Base-by-base conservation (phyloP, 2,113 vertebrate species). In the Hypomesus transpacificus region DNA sequence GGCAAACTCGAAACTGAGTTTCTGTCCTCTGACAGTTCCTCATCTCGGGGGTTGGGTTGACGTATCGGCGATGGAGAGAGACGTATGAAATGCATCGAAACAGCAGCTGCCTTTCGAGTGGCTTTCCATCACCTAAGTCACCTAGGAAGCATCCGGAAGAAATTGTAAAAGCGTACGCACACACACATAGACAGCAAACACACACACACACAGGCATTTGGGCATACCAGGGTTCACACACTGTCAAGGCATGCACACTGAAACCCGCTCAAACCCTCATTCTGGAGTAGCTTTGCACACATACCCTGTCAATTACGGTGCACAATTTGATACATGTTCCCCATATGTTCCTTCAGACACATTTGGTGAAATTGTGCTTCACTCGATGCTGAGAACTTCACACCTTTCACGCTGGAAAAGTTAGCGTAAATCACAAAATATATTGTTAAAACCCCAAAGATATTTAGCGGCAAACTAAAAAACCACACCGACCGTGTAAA, bases 271-370 rank as follows among this genome's bases (percentile, higher is more conserved):
- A 51, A n/a, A 67, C 22, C 22, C 46, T n/a, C 46, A 66, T 59
- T 59, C 57, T 59, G 57, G 7, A 24, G 20, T 22, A 59, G 11
- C 21, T 22, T 16, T 46, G 51, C n/a, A 16, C 39, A 66, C 14
- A 66, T 20, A 66, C 46, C 7, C 46, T 46, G 39, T 46, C 2
- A 46, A 46, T 46, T 9, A 53, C 14, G 14, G 14, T 22, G 66
- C 34, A 75, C 68, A 79, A 75, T 82, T 79, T 11, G 39, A 46
- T 46, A 13, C 39, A 13, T 46, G 39, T 46, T 62, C 66, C 39
- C 64, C 26, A 69, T 60, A 53, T 39, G 64, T 75, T 73, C 63
- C 52, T 52, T 69, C 63, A 53, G 68, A 71, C 71, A 79, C 71
- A 13, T 21, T 58, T 58, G 57, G 3, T 59, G 21, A 59, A 22